Evolutionary conservation across 37 sponge, comb jelly and placozoan species (phyloP), one percentile per base, ranked within the genome.

Genomic region (Dysidea cf. avara): DNA sequence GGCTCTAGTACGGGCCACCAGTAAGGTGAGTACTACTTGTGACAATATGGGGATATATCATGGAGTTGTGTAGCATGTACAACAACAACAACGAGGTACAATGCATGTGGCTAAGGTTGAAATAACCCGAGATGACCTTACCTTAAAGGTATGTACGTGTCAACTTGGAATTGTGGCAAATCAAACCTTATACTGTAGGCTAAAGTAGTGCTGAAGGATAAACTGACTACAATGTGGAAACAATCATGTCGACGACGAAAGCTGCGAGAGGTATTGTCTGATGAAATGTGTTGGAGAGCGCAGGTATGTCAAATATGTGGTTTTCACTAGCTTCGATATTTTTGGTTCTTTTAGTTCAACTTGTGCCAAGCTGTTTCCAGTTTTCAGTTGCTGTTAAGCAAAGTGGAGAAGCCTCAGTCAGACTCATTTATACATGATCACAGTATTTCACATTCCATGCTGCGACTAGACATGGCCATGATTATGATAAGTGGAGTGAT

Each of bases 201-300:
- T n/a, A 39, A 24, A 26, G 18, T 43, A 1, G 71, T 89, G 24
- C 40, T 89, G 25, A 35, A 51, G 37, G 36, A 50, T n/a, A 64
- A 69, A 11, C 84, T 89, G 22, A 61, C 81, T 0, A 63, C 25
- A 2, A 16, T 79, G 55, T 86, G 86, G 86, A 72, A 47, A 21
- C 62, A 29, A 14, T 4, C 71, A 4, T 51, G 43, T 1, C 65
- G 79, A 57, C 73, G 88, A 22, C 75, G 75, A 37, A 43, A 83
- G 16, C 65, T 92, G 55, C 53, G 90, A 25, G 40, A 57, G 3
- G 79, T 85, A n/a, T 72, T 77, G 39, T 53, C 28, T 31, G 87
- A 86, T 34, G 97, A 96, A 60, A 52, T 77, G 68, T 82, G 90
- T 26, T 96, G 97, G 97, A 92, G 97, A 73, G 67, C 85, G 14